These are phyloP conservation scores for Naso thynnoides DNA, from an alignment of 2,797 vertebrate species.

Conservation along the genomic window DNA sequence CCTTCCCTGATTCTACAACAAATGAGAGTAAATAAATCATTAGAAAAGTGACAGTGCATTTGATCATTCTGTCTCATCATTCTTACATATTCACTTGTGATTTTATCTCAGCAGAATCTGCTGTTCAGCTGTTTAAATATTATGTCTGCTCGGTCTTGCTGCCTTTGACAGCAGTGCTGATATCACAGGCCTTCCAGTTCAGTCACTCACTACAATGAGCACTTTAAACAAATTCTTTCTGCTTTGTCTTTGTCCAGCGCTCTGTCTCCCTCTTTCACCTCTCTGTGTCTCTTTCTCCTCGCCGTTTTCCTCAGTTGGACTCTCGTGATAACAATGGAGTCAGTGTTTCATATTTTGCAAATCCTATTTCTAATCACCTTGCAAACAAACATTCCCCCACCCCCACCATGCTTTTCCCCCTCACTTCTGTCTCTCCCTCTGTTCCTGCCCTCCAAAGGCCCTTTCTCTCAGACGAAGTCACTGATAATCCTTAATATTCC, in stretches of 20 bases:
- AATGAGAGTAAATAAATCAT: slow-evolving; percentile 28
- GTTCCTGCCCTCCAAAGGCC: slow-evolving; percentile 15
- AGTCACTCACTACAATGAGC: slow-evolving; percentile 73
- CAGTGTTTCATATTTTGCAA: slow-evolving; percentile 77
- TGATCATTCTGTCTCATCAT: background rate
- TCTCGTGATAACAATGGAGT: slow-evolving; percentile 74
- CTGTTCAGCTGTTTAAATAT: slow-evolving; percentile 26
- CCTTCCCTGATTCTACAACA: slow-evolving; percentile 74
- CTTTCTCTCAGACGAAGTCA: slow-evolving; percentile 44
- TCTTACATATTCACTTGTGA: background rate
- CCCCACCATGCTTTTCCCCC: slow-evolving; percentile 17
- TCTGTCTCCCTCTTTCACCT: slow-evolving; percentile 59
- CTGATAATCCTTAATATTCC: slow-evolving; percentile 43
- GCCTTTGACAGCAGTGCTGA: slow-evolving; percentile 53
- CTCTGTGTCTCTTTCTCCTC: slow-evolving; percentile 51
- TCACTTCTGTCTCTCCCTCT: slow-evolving; percentile 8
- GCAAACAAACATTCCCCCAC: slow-evolving; percentile 67
- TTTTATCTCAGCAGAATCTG: slow-evolving; percentile 43
- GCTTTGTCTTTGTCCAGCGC: slow-evolving; percentile 68
- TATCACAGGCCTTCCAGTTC: slow-evolving; percentile 69
- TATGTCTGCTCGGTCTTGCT: slow-evolving; percentile 9
- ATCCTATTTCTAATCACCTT: slow-evolving; percentile 76
- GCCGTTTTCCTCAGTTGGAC: slow-evolving; percentile 51
- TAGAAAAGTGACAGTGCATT: background rate
- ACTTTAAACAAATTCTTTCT: slow-evolving; percentile 75